Conservation (phyloP, 37 sponge, comb jelly and placozoan genomes). For the Beroe forskalii region DNA sequence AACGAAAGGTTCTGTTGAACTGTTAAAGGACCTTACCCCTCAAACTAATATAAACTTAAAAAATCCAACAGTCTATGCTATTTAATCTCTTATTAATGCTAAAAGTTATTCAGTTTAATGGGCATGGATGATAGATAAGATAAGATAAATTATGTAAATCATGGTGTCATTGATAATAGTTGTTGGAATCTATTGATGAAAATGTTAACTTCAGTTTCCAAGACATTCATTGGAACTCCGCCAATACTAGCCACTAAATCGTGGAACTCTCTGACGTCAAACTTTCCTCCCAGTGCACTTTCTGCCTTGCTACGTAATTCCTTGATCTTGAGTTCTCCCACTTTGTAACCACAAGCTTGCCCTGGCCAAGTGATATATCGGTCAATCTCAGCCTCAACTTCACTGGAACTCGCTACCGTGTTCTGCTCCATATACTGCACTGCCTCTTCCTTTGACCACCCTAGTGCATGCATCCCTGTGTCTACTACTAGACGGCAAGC, state of each 20-base stretch:
- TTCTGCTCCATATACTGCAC: background rate
- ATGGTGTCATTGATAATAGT: too few relatives aligned
- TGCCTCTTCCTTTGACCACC: slow-evolving; percentile 12
- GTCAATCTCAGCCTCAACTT: slow-evolving; percentile 16
- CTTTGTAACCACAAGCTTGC: slow-evolving; percentile 27
- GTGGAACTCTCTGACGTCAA: slow-evolving; percentile 35
- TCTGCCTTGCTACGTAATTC: background rate
- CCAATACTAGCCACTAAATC: background rate
- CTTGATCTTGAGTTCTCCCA: background rate
- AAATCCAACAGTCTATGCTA: too few relatives aligned
- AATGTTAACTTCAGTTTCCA: background rate
- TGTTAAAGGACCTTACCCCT: too few relatives aligned
- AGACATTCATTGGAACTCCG: background rate
- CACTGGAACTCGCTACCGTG: background rate
- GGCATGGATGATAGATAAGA: too few relatives aligned
- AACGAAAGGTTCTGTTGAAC: too few relatives aligned
- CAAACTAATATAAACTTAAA: too few relatives aligned
- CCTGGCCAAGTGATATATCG: slow-evolving; percentile 6
- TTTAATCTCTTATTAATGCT: too few relatives aligned
- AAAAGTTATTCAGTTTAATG: too few relatives aligned
- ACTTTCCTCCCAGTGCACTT: background rate
- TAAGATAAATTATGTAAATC: too few relatives aligned
- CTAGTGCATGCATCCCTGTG: background rate
- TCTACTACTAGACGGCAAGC: slow-evolving; percentile 49
- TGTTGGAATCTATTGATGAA: background rate